phyloP scores from a whole-genome alignment of 2,888 invertebrate species.

The Pseudeuparius sepicola region DNA sequence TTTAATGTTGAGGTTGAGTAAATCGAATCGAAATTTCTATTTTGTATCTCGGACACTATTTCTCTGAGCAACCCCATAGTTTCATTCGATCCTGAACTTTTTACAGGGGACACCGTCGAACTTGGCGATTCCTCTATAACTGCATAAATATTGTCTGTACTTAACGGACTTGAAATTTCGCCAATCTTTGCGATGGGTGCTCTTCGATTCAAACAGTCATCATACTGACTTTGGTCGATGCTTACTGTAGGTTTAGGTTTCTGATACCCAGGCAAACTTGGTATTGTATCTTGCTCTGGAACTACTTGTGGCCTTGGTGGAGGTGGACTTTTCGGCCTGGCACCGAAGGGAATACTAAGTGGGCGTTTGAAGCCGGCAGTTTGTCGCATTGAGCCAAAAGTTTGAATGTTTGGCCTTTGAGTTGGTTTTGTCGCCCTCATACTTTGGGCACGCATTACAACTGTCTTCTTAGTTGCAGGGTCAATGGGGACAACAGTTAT shows the following conservation, averaged over 20 bases:
- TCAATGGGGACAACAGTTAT: constrained; percentile 52
- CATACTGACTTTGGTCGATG: constrained; percentile 47
- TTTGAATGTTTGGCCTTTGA: constrained; percentile 52
- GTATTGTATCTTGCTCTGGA: not conserved
- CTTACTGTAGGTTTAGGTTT: not conserved
- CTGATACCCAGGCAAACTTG: constrained; percentile 1
- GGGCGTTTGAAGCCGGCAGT: constrained; percentile 57
- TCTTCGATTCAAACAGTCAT: constrained; percentile 65
- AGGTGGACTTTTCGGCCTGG: constrained; percentile 65
- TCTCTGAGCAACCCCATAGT: constrained; percentile 74
- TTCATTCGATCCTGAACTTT: constrained; percentile 48
- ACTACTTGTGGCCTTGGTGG: constrained; percentile 56
- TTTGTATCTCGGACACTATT: constrained; percentile 81
- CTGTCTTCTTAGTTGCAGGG: constrained; percentile 42
- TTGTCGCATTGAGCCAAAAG: constrained; percentile 77
- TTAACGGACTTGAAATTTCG: constrained; percentile 46
- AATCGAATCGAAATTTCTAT: constrained; percentile 76
- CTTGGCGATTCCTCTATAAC: constrained; percentile 70
- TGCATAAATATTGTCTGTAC: constrained; percentile 71
- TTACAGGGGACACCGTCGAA: constrained; percentile 34
- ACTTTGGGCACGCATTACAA: constrained; percentile 71
- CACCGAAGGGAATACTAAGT: constrained; percentile 57
- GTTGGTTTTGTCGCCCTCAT: constrained; percentile 52
- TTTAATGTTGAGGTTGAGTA: constrained; percentile 69
- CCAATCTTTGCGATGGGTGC: constrained; percentile 52